These are phyloP conservation scores for Clarias pachynema DNA, from an alignment of 2,797 vertebrate genomes.

Conservation along the genomic window DNA sequence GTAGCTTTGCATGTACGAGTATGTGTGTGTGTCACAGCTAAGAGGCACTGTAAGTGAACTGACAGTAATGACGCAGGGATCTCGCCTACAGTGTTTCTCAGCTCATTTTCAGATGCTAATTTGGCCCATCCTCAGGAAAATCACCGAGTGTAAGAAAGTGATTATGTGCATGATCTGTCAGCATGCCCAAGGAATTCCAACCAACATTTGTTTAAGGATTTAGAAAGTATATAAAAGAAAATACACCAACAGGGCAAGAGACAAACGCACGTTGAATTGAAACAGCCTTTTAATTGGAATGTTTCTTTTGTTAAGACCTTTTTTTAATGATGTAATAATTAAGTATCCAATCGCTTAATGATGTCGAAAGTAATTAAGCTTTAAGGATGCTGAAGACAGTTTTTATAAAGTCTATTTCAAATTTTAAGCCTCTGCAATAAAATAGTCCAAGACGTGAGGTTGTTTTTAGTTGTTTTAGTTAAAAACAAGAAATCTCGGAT, in stretches of 20 bases:
- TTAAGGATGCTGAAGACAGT: neutral
- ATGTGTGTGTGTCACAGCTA: conserved; percentile 44
- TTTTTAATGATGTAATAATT: neutral
- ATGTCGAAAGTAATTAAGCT: neutral
- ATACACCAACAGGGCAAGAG: neutral
- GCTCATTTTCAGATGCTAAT: conserved; percentile 91
- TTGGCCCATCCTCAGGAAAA: conserved; percentile 86
- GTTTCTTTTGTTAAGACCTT: neutral
- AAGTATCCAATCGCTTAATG: neutral
- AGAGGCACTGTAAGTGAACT: conserved; percentile 77
- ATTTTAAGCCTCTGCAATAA: neutral
- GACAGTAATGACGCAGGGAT: conserved; percentile 80
- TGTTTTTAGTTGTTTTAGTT: neutral
- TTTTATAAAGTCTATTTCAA: neutral
- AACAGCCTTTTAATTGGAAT: neutral
- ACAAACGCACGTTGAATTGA: neutral
- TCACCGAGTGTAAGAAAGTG: conserved; percentile 88
- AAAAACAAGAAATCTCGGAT: neutral
- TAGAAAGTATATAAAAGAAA: conserved; percentile 63
- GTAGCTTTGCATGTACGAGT: neutral
- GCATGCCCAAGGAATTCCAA: conserved; percentile 77
- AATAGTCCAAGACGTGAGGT: neutral
- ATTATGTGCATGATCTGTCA: conserved; percentile 90
- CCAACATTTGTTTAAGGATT: conserved; percentile 80
- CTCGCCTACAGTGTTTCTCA: conserved; percentile 86